Percentiles rank a stretch among this genome's conserved stretches.
Evolutionary conservation across 35 echinoderm and acorn worm species (phyloP).

Genomic region (Holothuria glaberrima): DNA sequence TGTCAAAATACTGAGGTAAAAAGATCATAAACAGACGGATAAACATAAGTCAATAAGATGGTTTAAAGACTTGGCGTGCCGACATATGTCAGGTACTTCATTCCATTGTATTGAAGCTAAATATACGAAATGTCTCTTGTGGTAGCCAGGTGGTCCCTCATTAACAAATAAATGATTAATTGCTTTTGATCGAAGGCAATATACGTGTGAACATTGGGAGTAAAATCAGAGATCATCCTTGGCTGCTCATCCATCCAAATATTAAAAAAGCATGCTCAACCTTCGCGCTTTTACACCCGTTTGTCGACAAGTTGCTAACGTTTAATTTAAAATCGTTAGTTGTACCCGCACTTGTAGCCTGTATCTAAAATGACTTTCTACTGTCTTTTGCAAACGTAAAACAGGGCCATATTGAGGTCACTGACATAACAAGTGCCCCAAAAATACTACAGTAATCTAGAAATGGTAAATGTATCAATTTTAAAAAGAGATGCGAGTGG

Average conservation of each 20-base stretch:
- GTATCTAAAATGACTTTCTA: not conserved
- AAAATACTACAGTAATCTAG: not conserved
- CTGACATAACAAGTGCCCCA: too few species aligned
- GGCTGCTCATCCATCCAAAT: not conserved
- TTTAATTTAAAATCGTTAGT: not conserved
- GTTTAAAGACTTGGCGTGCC: too few species aligned
- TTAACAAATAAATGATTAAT: constrained; percentile 5
- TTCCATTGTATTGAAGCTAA: not conserved
- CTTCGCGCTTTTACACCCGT: constrained; percentile 4
- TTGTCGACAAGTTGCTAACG: not conserved
- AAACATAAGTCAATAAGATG: too few species aligned
- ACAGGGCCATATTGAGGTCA: too few species aligned
- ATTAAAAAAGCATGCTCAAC: not conserved
- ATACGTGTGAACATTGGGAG: not conserved
- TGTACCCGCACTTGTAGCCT: not conserved
- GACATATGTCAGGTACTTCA: too few species aligned
- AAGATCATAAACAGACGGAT: too few species aligned
- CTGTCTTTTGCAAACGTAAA: constrained; percentile 13
- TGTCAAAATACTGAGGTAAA: too few species aligned
- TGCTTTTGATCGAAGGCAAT: too few species aligned
- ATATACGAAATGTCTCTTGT: constrained; percentile 13
- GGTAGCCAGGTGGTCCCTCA: not conserved
- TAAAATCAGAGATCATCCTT: not conserved
- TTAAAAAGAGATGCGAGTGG: not conserved
- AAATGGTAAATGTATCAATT: not conserved